Evolutionary conservation across 2,113 vertebrate genomes (phyloP), one percentile per base, ranked within the genome.

Genomic region (Odontophorus gujanensis): DNA sequence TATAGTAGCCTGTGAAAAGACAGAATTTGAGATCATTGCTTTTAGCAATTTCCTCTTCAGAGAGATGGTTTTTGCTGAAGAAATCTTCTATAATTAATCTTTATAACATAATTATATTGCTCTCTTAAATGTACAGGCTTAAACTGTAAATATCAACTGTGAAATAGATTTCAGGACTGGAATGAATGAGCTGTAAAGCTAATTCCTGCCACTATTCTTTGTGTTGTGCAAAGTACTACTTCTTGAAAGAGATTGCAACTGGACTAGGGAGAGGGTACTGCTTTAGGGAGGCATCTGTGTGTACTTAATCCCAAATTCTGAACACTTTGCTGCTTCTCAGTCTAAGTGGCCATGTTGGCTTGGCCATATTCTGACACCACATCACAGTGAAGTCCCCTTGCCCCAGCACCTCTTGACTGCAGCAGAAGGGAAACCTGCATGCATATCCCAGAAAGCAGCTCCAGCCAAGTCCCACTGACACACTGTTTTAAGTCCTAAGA

Each of bases 21-120:
- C 3, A 7, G 17, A 28, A 42, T 85, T 92, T 84, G 26, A 92
- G 74, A 93, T 72, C 6, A 1, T 55, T 89, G 55, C 47, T 89
- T 87, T 89, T 90, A 87, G 81, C 78, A 84, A 94, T 91, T 95
- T 95, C 42, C 65, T 91, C 79, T 51, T 25, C 53, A 65, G 32
- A 51, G 43, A 88, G 32, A 82, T 45, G 45, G 7, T 89, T 93
- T 93, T 89, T 89, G 58, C 36, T 89, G 93, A 85, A 88, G 34
- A 93, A 67, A 85, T 92, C 74, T 95, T 92, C 79, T 94, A 34
- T 96, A 95, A 95, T 95, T 93, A 91, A 90, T 94, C 87, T 92
- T 96, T 93, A 94, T 94, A 63, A 91, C 75, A 95, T 96, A 96
- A 96, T 95, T 94, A 93, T 71, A 87, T 95, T 83, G 85, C 91